Evolutionary conservation across 1,140 invertebrate species (phyloP), one percentile per base, ranked within the genome.

Genomic region (Panagrolaimus sp.): DNA sequence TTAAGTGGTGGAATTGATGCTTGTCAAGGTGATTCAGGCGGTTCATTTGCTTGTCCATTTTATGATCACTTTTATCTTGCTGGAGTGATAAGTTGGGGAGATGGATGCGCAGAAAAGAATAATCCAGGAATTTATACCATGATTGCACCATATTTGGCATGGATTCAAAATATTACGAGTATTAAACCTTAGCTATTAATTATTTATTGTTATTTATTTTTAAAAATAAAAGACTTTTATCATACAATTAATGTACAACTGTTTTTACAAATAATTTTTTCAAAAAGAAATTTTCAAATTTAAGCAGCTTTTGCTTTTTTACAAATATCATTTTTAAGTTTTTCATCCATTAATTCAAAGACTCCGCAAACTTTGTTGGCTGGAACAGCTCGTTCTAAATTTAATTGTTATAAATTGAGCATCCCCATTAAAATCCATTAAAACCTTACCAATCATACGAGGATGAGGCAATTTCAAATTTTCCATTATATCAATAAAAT

Each of bases 381-480:
- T 4, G 52, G 52, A 8, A 58, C 52, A 21, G 52, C 52, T 58
- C 28, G 21, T 1, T 58, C 52, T 58, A 21, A 38, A 38, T 4
- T 38, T 38, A 38, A 38, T 4, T 38, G 7, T 38, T 2, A 63
- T 76, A 69, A 70, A n/a, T 76, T 24, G 32, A 62, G 46, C 24
- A 10, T 6, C 0, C 14, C 43, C 43, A 71, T 43, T 46, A 8
- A 1, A 63, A 24, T 68, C 9, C n/a, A n/a, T n/a, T 38, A 66
- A 21, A 74, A 58, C 14, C 44, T 88, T 85, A 94, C 93, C 95
- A 78, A 98, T 96, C 88, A 94, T 92, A 84, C 92, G 92, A 7
- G 96, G 96, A 85, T 96, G 95, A 0, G 91, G 87, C 74, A 99
- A 86, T 84, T 96, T 96, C 24, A 98, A 86, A 79, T 93, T 91